Conservation (phyloP, 2,113 vertebrate species). For the Elgaria multicarinata region DNA sequence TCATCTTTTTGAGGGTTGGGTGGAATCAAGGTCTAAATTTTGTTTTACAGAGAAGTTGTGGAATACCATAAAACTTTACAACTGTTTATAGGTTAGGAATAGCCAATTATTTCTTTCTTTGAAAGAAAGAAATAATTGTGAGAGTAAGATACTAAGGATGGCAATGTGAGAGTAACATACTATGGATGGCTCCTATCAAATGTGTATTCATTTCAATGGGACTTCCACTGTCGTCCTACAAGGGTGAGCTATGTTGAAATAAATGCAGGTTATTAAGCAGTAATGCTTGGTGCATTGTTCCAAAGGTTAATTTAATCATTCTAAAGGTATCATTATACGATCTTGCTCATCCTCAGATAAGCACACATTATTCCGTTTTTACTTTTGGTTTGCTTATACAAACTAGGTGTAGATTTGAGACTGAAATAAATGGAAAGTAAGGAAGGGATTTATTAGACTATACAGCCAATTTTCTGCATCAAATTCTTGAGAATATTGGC, state of each 20-base stretch:
- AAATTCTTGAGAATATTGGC: neutral
- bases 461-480: neutral
- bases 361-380: neutral
- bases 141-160: neutral
- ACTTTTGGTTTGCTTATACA: neutral
- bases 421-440: neutral
- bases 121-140: no score
- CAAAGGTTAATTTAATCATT: neutral
- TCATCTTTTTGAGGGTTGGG: slow-evolving; percentile 9
- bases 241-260: neutral
- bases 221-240: neutral
- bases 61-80: slow-evolving; percentile 48
- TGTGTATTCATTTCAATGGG: neutral
- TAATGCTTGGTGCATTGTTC: neutral
- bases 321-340: neutral
- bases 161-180: slow-evolving; percentile 31
- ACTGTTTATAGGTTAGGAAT: slow-evolving; percentile 42
- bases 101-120: neutral
- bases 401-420: neutral
- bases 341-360: neutral
- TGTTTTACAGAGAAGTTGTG: slow-evolving; percentile 41
- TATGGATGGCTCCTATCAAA: neutral
- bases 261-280: neutral
- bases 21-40: slow-evolving; percentile 45
- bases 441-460: neutral